Evolutionary conservation across 2,797 vertebrate genomes (phyloP).

Genomic region (Pseudochromis fuscus): DNA sequence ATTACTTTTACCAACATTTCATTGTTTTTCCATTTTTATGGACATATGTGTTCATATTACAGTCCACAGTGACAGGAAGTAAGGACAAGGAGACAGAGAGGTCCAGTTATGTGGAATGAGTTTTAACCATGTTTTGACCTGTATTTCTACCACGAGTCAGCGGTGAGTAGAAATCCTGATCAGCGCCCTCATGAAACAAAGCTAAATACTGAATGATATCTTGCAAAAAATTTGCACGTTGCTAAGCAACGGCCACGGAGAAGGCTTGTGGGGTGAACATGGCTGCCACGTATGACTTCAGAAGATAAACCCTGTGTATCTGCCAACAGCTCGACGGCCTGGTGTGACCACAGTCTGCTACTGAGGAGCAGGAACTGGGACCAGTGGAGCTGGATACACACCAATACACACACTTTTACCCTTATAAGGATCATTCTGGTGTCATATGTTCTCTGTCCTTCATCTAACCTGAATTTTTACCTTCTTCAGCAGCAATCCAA

Average conservation of each 20-base stretch:
- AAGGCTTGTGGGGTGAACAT: constrained; percentile 36
- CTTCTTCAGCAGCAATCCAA: too few species aligned
- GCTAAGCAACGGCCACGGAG: constrained; percentile 45
- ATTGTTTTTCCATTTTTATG: too few species aligned
- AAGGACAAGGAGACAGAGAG: not conserved
- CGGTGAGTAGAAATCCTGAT: not conserved
- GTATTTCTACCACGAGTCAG: constrained; percentile 7
- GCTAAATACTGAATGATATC: constrained; percentile 29
- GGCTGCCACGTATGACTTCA: constrained; percentile 41
- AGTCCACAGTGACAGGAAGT: not conserved
- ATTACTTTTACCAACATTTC: too few species aligned
- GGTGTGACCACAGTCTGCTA: constrained; percentile 51
- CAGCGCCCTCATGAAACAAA: not conserved
- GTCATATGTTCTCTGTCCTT: not conserved
- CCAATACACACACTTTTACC: not conserved
- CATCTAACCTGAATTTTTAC: not conserved
- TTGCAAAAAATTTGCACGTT: constrained; percentile 8
- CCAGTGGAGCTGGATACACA: not conserved
- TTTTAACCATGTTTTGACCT: not conserved
- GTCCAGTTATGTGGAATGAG: not conserved
- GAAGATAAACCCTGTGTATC: constrained; percentile 36
- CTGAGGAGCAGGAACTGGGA: constrained; percentile 13
- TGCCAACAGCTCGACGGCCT: constrained; percentile 48
- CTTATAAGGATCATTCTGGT: not conserved
- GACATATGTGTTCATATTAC: too few species aligned